These are phyloP conservation scores for Carposina sasakii DNA, from an alignment of 1,140 invertebrate species.

Conservation along the genomic window DNA sequence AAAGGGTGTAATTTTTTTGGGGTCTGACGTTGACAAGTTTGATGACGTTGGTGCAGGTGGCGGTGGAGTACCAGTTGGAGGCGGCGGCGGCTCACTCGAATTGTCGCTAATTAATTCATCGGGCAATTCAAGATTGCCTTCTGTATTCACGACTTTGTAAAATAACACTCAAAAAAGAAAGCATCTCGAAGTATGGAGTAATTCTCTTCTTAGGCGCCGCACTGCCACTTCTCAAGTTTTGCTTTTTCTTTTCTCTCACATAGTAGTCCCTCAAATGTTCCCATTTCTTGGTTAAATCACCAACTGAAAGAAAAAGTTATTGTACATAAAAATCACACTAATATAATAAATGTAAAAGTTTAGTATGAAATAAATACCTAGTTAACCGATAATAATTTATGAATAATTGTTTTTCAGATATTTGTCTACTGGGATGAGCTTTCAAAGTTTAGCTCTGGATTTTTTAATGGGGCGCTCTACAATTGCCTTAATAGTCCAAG, in stretches of 20 bases:
- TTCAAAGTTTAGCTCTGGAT: conserved; percentile 16
- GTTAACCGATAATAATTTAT: conserved; percentile 11
- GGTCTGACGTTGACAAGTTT: not conserved
- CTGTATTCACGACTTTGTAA: not conserved
- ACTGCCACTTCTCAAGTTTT: conserved; percentile 16
- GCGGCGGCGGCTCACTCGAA: not conserved
- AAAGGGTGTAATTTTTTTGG: conserved; percentile 2
- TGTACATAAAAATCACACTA: no score
- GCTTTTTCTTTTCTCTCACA: conserved; percentile 17
- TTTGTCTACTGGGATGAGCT: conserved; percentile 18
- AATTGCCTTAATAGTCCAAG: conserved; percentile 16
- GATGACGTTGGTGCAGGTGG: not conserved
- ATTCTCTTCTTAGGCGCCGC: conserved; percentile 16
- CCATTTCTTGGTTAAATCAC: conserved; percentile 17
- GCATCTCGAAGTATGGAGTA: conserved; percentile 3
- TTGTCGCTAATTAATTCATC: not conserved
- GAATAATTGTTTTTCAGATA: conserved; percentile 16
- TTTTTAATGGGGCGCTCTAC: conserved; percentile 18
- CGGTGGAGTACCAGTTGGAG: conserved; percentile 1
- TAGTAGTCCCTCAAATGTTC: conserved; percentile 18
- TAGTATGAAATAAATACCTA: no score
- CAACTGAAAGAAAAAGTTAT: conserved; percentile 11
- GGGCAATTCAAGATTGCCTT: not conserved
- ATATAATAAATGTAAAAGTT: no score
- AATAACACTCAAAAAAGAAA: conserved; percentile 3